These are phyloP conservation scores for Cydia fagiglandana DNA, from an alignment of 1,140 invertebrate genomes.

Conservation along the genomic window DNA sequence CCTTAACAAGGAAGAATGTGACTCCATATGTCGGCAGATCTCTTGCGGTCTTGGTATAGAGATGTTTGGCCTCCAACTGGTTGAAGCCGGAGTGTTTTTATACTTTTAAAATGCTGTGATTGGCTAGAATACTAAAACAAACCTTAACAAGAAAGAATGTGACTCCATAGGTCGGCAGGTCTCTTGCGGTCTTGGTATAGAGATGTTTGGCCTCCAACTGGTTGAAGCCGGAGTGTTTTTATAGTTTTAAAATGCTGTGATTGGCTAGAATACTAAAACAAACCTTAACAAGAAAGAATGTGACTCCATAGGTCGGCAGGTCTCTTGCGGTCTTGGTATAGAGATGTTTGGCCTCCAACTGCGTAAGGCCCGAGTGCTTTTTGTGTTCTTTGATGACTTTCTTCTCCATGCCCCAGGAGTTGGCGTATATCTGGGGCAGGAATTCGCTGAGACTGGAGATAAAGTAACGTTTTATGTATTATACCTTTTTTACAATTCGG, in stretches of 20 bases:
- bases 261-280: conserved; percentile 59
- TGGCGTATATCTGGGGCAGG: conserved; percentile 95
- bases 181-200: conserved; percentile 96
- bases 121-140: conserved; percentile 60
- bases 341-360: conserved; percentile 96
- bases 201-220: conserved; percentile 97
- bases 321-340: conserved; percentile 97
- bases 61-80: conserved; percentile 96
- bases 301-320: conserved; percentile 98
- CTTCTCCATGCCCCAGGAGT: conserved; percentile 97
- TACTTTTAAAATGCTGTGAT: conserved; percentile 73
- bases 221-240: conserved; percentile 87
- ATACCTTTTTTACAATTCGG: too few relatives aligned
- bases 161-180: conserved; percentile 98
- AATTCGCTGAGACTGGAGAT: conserved; percentile 97
- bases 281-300: conserved; percentile 98
- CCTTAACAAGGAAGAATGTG: conserved; percentile 99
- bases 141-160: conserved; percentile 99
- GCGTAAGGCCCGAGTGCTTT: too few relatives aligned
- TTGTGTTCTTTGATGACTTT: conserved; percentile 95
- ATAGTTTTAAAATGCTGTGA: conserved; percentile 73
- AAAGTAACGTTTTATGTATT: too few relatives aligned
- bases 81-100: conserved; percentile 87
- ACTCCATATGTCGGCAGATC: conserved; percentile 98
- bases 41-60: conserved; percentile 96